phyloP scores from a whole-genome alignment of 2,888 invertebrate genomes.

The Cactoblastis cactorum region DNA sequence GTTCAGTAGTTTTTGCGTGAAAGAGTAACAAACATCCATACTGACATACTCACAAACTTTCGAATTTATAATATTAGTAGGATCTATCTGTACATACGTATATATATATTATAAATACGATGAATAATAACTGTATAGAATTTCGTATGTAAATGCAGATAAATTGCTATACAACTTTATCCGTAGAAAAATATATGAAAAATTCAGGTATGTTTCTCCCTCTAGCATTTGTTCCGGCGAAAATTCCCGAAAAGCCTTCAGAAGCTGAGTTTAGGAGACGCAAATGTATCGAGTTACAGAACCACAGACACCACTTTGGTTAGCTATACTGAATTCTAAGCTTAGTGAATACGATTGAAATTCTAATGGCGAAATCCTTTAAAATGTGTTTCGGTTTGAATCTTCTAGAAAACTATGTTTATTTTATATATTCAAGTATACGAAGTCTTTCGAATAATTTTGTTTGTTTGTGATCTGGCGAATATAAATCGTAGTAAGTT shows the following conservation, averaged over 20 bases:
- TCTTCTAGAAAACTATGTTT: constrained; percentile 9
- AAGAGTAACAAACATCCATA: too few species aligned
- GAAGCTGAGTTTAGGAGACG: constrained; percentile 6
- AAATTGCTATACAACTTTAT: background rate
- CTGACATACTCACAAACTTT: too few species aligned
- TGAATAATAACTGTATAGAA: too few species aligned
- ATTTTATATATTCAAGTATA: constrained; percentile 10
- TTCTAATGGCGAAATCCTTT: background rate
- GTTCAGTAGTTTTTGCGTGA: too few species aligned
- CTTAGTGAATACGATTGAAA: background rate
- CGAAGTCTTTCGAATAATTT: background rate
- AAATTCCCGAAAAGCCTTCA: constrained; percentile 11
- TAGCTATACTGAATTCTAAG: background rate
- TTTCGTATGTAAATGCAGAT: too few species aligned
- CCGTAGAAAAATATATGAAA: background rate
- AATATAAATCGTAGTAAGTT: background rate
- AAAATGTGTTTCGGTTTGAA: constrained; percentile 4
- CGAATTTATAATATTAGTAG: too few species aligned
- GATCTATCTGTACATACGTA: too few species aligned
- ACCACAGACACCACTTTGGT: background rate
- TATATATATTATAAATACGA: too few species aligned
- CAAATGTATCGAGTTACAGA: constrained; percentile 26
- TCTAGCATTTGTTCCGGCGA: background rate
- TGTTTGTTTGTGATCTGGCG: background rate
- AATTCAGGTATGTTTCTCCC: background rate